phyloP scores from a whole-genome alignment of 2,888 invertebrate genomes.

The Patella ulyssiponensis region DNA sequence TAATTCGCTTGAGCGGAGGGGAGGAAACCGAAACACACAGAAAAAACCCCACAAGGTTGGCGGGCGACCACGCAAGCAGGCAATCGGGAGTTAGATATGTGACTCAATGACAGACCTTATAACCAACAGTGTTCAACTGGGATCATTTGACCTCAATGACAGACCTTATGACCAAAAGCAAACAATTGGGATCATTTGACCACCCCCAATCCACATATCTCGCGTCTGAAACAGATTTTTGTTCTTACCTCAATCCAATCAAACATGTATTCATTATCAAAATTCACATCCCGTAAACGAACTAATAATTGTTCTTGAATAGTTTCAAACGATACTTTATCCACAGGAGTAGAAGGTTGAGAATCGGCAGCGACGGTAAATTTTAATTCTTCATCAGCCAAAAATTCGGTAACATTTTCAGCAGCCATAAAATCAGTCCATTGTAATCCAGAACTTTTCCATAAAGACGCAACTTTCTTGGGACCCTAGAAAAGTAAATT shows the following conservation, averaged over 20 bases:
- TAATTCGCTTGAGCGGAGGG: too few species aligned
- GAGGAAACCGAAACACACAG: too few species aligned
- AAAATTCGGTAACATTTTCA: constrained; percentile 72
- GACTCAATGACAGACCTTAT: too few species aligned
- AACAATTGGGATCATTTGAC: too few species aligned
- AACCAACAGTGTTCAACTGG: too few species aligned
- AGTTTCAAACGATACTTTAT: constrained; percentile 50
- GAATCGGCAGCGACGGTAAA: constrained; percentile 50
- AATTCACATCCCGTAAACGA: constrained; percentile 46
- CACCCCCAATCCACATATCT: too few species aligned
- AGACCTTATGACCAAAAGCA: too few species aligned
- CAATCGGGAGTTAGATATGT: too few species aligned
- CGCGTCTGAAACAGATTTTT: too few species aligned
- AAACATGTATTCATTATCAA: constrained; percentile 72
- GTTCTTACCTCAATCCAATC: constrained; percentile 79
- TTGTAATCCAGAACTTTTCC: constrained; percentile 64
- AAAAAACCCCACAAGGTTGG: too few species aligned
- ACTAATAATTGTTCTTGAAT: constrained; percentile 52
- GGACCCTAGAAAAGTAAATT: constrained; percentile 58
- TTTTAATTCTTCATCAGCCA: constrained; percentile 75
- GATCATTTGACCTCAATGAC: too few species aligned
- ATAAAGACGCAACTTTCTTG: constrained; percentile 66
- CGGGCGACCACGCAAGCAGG: too few species aligned
- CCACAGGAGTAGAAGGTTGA: constrained; percentile 48
- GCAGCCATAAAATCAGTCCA: constrained; percentile 68